These are phyloP conservation scores for Chiloscyllium punctatum DNA, from an alignment of 2,797 vertebrate species.

Conservation along the genomic window DNA sequence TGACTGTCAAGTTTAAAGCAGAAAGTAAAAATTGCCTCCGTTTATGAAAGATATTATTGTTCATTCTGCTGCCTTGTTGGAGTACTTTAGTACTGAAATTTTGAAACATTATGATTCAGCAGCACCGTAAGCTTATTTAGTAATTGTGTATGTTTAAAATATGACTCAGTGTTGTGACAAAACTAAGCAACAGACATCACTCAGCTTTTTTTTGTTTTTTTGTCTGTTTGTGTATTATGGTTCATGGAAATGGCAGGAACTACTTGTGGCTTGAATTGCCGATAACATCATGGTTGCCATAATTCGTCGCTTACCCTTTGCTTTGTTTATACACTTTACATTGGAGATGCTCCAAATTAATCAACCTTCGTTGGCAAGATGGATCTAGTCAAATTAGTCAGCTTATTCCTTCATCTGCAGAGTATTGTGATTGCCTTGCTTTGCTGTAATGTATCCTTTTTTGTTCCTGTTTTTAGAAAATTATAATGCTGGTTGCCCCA, in stretches of 20 bases:
- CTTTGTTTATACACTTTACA: background rate
- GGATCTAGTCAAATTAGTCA: background rate
- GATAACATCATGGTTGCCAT: background rate
- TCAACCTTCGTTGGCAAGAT: background rate
- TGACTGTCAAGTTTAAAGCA: background rate
- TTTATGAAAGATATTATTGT: background rate
- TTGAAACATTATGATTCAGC: slow-evolving; percentile 10
- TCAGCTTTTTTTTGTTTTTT: background rate
- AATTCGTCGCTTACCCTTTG: background rate
- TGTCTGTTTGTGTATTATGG: background rate
- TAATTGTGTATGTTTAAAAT: background rate
- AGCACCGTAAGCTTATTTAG: background rate
- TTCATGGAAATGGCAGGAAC: background rate
- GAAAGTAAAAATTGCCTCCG: background rate
- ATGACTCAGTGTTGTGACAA: background rate
- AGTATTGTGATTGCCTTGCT: background rate
- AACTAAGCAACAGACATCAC: background rate
- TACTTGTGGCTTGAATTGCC: background rate
- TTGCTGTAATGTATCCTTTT: too few species aligned
- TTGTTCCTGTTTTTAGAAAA: background rate
- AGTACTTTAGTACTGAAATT: background rate
- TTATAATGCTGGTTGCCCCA: background rate
- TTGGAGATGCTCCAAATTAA: background rate
- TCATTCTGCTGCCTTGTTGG: background rate
- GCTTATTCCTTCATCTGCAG: background rate